These are phyloP conservation scores for Anas acuta DNA, from an alignment of 2,797 vertebrate species.

Conservation along the genomic window DNA sequence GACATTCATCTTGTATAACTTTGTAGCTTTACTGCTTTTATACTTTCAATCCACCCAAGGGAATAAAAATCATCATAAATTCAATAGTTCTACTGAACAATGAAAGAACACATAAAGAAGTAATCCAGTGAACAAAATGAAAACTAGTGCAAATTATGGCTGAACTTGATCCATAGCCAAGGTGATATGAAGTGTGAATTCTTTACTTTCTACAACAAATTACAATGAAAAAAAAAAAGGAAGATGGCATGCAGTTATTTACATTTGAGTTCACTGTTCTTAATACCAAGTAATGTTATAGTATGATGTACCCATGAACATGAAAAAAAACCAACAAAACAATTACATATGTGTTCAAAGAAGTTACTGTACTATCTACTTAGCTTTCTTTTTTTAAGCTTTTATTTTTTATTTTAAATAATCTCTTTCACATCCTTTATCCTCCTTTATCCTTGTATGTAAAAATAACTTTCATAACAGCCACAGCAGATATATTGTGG, in stretches of 20 bases:
- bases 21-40: conserved; percentile 27
- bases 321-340: background rate
- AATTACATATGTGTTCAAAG: background rate
- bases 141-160: background rate
- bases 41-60: background rate
- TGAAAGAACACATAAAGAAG: conserved; percentile 6
- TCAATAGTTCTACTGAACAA: background rate
- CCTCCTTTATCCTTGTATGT: background rate
- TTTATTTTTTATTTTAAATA: background rate
- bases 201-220: background rate
- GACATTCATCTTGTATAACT: background rate
- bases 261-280: background rate
- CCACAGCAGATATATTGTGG: too few relatives aligned
- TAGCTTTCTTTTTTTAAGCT: background rate
- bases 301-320: background rate
- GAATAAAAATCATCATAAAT: conserved; percentile 20
- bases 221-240: background rate
- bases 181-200: background rate
- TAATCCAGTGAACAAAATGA: background rate
- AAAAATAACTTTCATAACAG: background rate
- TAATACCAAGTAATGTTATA: background rate
- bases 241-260: background rate
- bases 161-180: background rate
- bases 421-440: background rate
- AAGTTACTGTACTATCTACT: background rate